Conservation (phyloP, 1,140 invertebrate genomes). For the Hyles euphorbiae region DNA sequence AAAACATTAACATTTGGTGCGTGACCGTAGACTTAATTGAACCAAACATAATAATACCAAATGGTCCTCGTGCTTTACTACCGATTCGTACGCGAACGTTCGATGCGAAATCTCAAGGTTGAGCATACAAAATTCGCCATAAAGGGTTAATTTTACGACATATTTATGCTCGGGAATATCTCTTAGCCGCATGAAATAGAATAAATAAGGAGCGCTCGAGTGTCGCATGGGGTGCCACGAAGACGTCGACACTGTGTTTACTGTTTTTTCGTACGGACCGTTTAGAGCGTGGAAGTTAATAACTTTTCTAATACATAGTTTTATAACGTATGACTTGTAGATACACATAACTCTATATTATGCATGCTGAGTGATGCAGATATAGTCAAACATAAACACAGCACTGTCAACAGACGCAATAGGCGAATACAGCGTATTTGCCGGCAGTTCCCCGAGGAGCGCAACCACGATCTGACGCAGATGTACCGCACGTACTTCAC, state of each 20-base stretch:
- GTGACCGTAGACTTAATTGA: too few relatives aligned
- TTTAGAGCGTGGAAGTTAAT: not conserved
- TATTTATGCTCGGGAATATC: not conserved
- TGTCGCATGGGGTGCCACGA: not conserved
- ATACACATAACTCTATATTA: too few relatives aligned
- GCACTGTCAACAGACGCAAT: too few relatives aligned
- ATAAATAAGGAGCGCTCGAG: not conserved
- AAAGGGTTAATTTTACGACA: not conserved
- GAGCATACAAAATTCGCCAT: not conserved
- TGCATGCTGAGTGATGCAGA: too few relatives aligned
- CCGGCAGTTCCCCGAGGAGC: slow-evolving; percentile 82
- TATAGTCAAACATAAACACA: too few relatives aligned
- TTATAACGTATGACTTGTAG: too few relatives aligned
- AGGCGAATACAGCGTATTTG: not conserved
- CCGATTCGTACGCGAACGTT: not conserved
- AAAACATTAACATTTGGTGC: not conserved
- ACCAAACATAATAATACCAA: too few relatives aligned
- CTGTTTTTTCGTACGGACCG: not conserved
- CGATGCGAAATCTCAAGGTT: slow-evolving; percentile 3
- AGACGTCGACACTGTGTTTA: not conserved
- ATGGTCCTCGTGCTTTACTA: not conserved
- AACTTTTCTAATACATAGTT: too few relatives aligned
- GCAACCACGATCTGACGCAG: slow-evolving; percentile 92
- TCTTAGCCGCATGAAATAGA: not conserved
- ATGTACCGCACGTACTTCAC: slow-evolving; percentile 95